phyloP scores from a whole-genome alignment of 2,888 invertebrate species.

The Platynereis dumerilii region DNA sequence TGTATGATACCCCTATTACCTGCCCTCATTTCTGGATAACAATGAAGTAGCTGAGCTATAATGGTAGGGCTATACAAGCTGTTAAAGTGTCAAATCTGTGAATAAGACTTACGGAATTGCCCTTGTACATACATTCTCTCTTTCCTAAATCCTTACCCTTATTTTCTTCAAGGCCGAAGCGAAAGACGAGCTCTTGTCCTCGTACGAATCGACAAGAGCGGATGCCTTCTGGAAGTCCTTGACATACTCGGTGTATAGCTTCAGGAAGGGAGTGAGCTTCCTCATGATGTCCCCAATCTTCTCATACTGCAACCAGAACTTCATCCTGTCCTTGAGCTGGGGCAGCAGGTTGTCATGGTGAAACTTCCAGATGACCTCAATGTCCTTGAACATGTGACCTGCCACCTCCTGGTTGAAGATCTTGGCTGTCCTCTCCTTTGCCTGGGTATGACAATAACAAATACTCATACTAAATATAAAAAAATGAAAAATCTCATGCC shows the following conservation, averaged over 20 bases:
- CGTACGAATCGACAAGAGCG: constrained; percentile 29
- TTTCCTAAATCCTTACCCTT: constrained; percentile 27
- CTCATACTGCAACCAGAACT: constrained; percentile 23
- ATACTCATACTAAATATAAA: no score
- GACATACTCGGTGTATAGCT: constrained; percentile 41
- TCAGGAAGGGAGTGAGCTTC: constrained; percentile 38
- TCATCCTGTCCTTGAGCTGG: constrained; percentile 30
- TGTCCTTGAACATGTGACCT: constrained; percentile 32
- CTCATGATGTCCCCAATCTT: constrained; percentile 36
- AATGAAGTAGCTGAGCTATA: no score
- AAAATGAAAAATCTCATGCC: no score
- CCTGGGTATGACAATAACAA: no score
- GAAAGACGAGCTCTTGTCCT: constrained; percentile 30
- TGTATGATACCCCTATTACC: no score
- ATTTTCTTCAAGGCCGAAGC: constrained; percentile 30
- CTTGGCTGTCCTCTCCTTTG: constrained; percentile 22
- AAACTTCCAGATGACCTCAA: constrained; percentile 32
- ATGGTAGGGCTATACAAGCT: no score
- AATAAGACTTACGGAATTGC: no score
- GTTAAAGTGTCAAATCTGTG: no score
- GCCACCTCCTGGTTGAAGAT: constrained; percentile 30
- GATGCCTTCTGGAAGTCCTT: constrained; percentile 36
- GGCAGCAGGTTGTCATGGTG: constrained; percentile 34
- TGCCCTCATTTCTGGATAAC: no score
- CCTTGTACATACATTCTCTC: no score